These are phyloP conservation scores for Arizona elegans DNA, from an alignment of 2,113 vertebrate species.

Conservation along the genomic window DNA sequence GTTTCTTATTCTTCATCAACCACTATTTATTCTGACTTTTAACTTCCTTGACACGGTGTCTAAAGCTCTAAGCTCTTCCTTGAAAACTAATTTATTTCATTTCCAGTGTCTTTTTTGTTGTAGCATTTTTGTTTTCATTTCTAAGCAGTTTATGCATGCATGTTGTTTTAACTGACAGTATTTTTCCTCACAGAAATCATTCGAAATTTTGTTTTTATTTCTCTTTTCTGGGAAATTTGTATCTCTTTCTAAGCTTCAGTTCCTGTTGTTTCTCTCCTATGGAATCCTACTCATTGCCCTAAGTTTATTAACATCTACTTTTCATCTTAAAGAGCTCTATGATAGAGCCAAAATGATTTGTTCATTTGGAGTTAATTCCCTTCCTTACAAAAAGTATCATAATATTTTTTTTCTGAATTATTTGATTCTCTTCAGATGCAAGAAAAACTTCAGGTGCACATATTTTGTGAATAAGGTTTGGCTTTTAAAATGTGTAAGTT, in stretches of 20 bases:
- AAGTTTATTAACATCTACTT: not conserved
- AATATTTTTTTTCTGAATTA: slow-evolving; percentile 15
- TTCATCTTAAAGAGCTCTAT: not conserved
- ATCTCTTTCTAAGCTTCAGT: not conserved
- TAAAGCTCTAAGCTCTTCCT: not conserved
- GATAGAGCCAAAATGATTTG: not conserved
- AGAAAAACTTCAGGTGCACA: not conserved
- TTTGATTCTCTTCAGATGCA: not conserved
- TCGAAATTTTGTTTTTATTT: not conserved
- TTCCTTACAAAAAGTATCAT: not conserved
- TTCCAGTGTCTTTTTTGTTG: not conserved
- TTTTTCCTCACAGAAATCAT: not conserved
- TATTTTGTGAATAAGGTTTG: slow-evolving; percentile 1
- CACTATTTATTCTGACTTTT: not conserved
- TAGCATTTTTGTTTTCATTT: not conserved
- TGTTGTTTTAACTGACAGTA: not conserved
- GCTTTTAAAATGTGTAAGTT: not conserved
- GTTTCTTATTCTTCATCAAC: not conserved
- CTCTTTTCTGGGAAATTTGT: not conserved
- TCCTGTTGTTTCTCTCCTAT: not conserved
- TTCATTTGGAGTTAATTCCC: not conserved
- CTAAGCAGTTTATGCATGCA: not conserved
- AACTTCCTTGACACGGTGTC: not conserved
- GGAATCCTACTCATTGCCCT: not conserved
- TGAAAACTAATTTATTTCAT: not conserved